Base-by-base conservation (phyloP, 1,140 invertebrate species). In the Drosophila virilis region DNA sequence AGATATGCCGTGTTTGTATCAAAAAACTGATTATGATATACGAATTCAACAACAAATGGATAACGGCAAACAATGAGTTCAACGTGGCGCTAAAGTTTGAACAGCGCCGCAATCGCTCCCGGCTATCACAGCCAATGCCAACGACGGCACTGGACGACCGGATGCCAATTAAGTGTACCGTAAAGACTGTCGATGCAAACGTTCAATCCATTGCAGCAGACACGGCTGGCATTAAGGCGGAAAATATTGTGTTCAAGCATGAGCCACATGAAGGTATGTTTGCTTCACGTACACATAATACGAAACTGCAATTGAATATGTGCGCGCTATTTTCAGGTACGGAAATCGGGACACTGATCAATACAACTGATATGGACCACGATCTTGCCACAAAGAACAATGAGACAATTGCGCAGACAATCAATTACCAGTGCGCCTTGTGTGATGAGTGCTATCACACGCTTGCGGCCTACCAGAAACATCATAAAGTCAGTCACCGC, bases 31-130 rank as follows among this genome's bases (percentile, higher is more conserved):
- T 42, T 1, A 68, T 80, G 58, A 64, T 62, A 1, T 88, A 78
- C 40, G 84, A 89, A 43, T 89, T 90, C 8, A 69, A 73, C 22
- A 51, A 66, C 0, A 78, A 85, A 35, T 90, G 80, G 80, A 7
- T 70, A 7, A 43, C 50, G 2, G 77, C 86, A 8, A 61, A 85
- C 42, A 45, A n/a, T 13, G 84, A 89, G 51, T 89, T 89, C 28
- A 75, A 77, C 42, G 84, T 89, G 17, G 85, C 83, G 9, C 43
- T 90, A 0, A 86, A 80, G 40, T 84, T 80, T 43, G 74, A 80
- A 64, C 72, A 75, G 42, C 70, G 83, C 9, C 52, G 88, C 6
- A 82, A 71, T 22, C 78, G 81, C 22, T 38, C 51, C 9, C 58
- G 60, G 6, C 8, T 50, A 8, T 35, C 46, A n/a, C 55, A 51